phyloP scores from a whole-genome alignment of 1,140 invertebrate genomes.

The Neotoxoptera formosana region DNA sequence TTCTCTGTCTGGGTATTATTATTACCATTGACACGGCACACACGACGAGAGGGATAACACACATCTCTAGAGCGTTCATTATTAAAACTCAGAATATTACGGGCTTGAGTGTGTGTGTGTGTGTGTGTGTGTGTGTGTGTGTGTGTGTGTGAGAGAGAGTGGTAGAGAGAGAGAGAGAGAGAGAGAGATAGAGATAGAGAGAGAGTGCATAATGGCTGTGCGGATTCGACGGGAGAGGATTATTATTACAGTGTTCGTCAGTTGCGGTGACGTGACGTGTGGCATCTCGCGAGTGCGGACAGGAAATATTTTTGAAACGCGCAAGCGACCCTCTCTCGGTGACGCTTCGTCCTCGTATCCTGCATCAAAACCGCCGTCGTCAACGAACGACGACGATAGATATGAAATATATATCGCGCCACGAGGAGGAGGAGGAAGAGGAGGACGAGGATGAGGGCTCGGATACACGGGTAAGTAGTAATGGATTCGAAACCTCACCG shows the following conservation, averaged over 20 bases:
- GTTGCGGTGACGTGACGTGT: slow-evolving; percentile 37
- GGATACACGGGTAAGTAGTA: slow-evolving; percentile 11
- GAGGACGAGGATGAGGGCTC: neutral
- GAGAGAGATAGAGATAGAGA: too few relatives aligned
- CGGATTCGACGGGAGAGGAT: neutral
- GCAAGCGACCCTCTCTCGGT: neutral
- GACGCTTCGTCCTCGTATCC: neutral
- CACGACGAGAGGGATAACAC: neutral
- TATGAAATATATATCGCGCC: neutral
- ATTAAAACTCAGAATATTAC: slow-evolving; percentile 27
- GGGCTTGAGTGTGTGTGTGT: neutral
- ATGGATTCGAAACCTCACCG: slow-evolving; percentile 20
- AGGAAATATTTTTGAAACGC: neutral
- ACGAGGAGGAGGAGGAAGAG: neutral
- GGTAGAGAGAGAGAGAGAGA: too few relatives aligned
- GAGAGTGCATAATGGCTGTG: neutral
- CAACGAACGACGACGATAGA: neutral
- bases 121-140: neutral
- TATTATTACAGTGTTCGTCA: neutral
- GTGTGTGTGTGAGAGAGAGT: neutral
- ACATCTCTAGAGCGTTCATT: slow-evolving; percentile 3
- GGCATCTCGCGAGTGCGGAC: neutral
- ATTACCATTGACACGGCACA: neutral
- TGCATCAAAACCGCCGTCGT: neutral
- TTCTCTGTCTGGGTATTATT: neutral